A percentile compares a stretch with the other conserved stretches of the same genome.
These are phyloP conservation scores for Vanessa cardui DNA, from an alignment of 2,888 invertebrate genomes.

Conservation along the genomic window DNA sequence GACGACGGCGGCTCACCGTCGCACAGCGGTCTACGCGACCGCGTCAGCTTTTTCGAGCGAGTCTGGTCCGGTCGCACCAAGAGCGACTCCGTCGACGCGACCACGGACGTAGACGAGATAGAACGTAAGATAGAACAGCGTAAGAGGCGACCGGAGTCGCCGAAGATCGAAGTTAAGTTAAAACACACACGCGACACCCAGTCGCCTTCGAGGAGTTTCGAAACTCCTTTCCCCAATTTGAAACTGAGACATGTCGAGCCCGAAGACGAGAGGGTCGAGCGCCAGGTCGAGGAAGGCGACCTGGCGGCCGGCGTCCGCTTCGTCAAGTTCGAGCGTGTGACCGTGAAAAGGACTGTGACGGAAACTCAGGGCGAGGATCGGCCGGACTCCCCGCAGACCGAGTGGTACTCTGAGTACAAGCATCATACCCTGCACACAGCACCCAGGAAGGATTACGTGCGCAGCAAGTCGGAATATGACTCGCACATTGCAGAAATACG, in stretches of 20 bases:
- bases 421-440: constrained; percentile 84
- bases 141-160: constrained; percentile 79
- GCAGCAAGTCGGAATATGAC: constrained; percentile 93
- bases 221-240: constrained; percentile 67
- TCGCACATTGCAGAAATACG: constrained; percentile 92
- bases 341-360: constrained; percentile 85
- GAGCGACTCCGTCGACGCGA: constrained; percentile 66
- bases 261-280: constrained; percentile 61
- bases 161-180: constrained; percentile 84
- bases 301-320: constrained; percentile 84
- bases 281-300: constrained; percentile 85
- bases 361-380: constrained; percentile 63
- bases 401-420: constrained; percentile 77
- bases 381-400: constrained; percentile 72
- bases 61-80: constrained; percentile 85
- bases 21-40: constrained; percentile 85
- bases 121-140: constrained; percentile 84
- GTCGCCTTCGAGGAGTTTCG: constrained; percentile 72
- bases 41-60: constrained; percentile 91
- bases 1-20: constrained; percentile 80
- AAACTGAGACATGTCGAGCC: constrained; percentile 76
- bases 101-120: constrained; percentile 83
- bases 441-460: constrained; percentile 87
- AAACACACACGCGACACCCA: constrained; percentile 81
- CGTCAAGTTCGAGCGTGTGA: constrained; percentile 88